These are phyloP conservation scores for Philhelius pedissequus DNA, from an alignment of 2,888 invertebrate species.

Conservation along the genomic window DNA sequence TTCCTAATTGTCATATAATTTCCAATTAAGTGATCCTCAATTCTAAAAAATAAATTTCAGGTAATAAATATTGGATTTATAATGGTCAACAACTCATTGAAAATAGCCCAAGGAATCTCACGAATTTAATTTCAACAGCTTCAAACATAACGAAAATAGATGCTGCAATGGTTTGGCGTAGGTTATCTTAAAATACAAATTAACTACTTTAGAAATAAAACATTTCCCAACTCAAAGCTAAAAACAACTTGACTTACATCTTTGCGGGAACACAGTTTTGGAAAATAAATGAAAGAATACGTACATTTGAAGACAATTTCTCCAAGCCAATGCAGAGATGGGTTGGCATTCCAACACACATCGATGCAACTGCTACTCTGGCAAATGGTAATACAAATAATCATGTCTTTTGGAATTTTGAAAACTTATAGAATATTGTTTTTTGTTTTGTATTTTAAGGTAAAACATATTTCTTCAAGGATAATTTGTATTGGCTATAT, in stretches of 20 bases:
- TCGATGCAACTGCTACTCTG: conserved; percentile 87
- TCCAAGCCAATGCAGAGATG: conserved; percentile 84
- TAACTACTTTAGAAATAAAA: conserved; percentile 49
- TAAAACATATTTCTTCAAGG: conserved; percentile 88
- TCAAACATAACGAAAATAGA: conserved; percentile 79
- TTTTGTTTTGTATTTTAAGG: conserved; percentile 78
- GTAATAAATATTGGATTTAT: conserved; percentile 84
- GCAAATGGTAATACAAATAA: conserved; percentile 81
- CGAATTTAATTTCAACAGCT: conserved; percentile 83
- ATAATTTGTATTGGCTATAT: conserved; percentile 86
- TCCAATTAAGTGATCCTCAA: background rate
- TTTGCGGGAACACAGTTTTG: conserved; percentile 84
- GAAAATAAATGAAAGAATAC: conserved; percentile 82
- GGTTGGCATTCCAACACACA: conserved; percentile 84
- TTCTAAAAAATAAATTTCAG: conserved; percentile 75
- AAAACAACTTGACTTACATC: conserved; percentile 83
- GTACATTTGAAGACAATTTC: conserved; percentile 83
- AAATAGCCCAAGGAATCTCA: conserved; percentile 81
- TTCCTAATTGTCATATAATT: background rate
- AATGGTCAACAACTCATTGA: conserved; percentile 81
- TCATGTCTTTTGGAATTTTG: background rate
- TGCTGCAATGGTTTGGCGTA: conserved; percentile 85
- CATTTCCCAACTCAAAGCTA: conserved; percentile 69
- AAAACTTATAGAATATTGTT: background rate
- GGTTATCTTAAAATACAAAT: conserved; percentile 7